These are phyloP conservation scores for Sphaerolaimus hirsutus DNA, from an alignment of 2,888 invertebrate species.

Conservation along the genomic window DNA sequence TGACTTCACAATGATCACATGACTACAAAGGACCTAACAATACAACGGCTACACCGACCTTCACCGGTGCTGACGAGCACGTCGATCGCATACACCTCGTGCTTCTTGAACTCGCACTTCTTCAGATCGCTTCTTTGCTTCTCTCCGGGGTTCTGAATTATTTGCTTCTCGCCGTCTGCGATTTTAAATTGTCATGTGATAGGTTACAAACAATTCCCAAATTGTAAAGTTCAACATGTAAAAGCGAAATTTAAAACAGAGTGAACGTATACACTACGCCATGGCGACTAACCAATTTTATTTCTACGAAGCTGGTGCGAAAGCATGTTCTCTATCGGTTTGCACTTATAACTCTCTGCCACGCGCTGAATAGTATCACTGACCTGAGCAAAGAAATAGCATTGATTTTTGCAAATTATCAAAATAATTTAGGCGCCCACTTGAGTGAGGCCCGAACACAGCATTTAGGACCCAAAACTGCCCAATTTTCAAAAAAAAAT, in stretches of 20 bases:
- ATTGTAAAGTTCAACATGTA: no score
- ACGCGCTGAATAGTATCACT: conserved; percentile 49
- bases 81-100: conserved; percentile 95
- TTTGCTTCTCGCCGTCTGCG: conserved; percentile 83
- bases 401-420: no score
- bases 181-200: background rate
- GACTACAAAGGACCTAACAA: background rate
- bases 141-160: conserved; percentile 88
- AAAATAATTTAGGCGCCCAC: no score
- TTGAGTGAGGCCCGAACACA: no score
- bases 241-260: no score
- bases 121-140: conserved; percentile 62
- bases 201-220: no score
- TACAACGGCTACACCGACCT: conserved; percentile 46
- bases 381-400: conserved; percentile 52
- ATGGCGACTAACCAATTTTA: conserved; percentile 10
- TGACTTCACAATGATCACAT: no score
- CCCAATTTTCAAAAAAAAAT: no score
- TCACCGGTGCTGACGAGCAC: conserved; percentile 87
- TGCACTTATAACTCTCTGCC: conserved; percentile 72
- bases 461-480: no score
- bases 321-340: conserved; percentile 65
- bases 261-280: no score
- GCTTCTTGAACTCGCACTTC: conserved; percentile 72
- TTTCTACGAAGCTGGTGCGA: conserved; percentile 57